These are phyloP conservation scores for Anthopleura sola DNA, from an alignment of 64 coral and sea anemone species.

Conservation along the genomic window DNA sequence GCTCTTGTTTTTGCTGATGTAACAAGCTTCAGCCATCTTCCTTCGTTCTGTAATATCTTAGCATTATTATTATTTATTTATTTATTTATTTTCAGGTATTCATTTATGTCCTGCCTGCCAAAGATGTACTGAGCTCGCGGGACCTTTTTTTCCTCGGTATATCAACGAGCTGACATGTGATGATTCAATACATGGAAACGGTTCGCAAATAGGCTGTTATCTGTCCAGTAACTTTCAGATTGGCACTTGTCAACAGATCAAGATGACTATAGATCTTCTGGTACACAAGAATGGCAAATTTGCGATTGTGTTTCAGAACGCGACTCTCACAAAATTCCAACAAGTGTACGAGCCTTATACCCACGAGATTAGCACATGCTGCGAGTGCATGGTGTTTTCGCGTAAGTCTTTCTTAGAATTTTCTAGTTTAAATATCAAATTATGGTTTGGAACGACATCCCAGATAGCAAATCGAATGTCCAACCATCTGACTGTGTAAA, in stretches of 20 bases:
- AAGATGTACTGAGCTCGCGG: background rate
- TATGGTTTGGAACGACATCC: too few relatives aligned
- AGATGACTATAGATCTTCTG: background rate
- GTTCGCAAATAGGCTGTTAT: background rate
- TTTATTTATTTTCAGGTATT: background rate
- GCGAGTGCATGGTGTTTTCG: slow-evolving; percentile 8
- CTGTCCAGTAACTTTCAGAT: background rate
- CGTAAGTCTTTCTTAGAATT: background rate
- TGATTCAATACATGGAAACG: background rate
- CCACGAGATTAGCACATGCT: background rate
- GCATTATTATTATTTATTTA: too few relatives aligned
- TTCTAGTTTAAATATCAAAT: too few relatives aligned
- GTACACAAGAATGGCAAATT: background rate
- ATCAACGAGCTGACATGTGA: slow-evolving; percentile 22
- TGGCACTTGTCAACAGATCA: slow-evolving; percentile 1
- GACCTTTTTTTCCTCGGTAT: background rate
- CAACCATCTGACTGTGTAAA: too few relatives aligned
- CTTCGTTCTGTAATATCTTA: too few relatives aligned
- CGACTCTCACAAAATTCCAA: background rate
- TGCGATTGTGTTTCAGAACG: background rate
- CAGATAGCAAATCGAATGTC: too few relatives aligned
- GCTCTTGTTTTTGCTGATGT: too few relatives aligned
- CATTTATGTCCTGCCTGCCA: slow-evolving; percentile 19
- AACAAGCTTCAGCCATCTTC: too few relatives aligned
- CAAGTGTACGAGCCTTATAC: background rate